Conservation (phyloP, 2,888 invertebrate species). For the Cremastinae sp. region DNA sequence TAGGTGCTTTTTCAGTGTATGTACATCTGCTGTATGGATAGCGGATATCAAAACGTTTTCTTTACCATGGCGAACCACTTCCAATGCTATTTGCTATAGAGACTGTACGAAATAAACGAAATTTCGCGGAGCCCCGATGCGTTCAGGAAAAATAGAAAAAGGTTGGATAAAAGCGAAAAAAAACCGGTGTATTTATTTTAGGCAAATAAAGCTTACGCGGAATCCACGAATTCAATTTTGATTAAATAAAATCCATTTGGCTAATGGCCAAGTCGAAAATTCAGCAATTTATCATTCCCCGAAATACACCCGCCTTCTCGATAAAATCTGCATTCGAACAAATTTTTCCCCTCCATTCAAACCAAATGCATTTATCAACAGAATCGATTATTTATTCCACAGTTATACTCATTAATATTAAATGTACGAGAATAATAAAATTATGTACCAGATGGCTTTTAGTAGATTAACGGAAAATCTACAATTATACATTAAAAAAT, state of each 20-base stretch:
- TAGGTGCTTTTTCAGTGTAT: neutral
- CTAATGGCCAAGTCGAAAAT: conserved; percentile 10
- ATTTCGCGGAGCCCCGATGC: no score
- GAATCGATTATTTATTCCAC: neutral
- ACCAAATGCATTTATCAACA: neutral
- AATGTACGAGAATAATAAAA: no score
- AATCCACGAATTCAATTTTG: conserved; percentile 13
- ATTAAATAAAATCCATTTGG: conserved; percentile 16
- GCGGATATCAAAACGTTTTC: conserved; percentile 1
- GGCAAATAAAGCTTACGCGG: conserved; percentile 5
- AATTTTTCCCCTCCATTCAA: conserved; percentile 18
- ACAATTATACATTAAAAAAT: no score
- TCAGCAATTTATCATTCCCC: conserved; percentile 2
- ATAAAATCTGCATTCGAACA: conserved; percentile 9
- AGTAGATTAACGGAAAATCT: no score
- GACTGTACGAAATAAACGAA: no score
- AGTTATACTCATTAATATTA: no score
- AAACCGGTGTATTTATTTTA: neutral
- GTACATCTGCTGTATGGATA: neutral
- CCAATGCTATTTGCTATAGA: neutral
- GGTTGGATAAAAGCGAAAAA: neutral
- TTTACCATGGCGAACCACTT: neutral
- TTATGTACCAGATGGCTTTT: no score
- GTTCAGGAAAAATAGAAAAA: neutral
- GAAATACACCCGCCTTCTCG: conserved; percentile 2